Evolutionary conservation across 2,888 invertebrate species (phyloP).

Genomic region (Drosophila limbata): DNA sequence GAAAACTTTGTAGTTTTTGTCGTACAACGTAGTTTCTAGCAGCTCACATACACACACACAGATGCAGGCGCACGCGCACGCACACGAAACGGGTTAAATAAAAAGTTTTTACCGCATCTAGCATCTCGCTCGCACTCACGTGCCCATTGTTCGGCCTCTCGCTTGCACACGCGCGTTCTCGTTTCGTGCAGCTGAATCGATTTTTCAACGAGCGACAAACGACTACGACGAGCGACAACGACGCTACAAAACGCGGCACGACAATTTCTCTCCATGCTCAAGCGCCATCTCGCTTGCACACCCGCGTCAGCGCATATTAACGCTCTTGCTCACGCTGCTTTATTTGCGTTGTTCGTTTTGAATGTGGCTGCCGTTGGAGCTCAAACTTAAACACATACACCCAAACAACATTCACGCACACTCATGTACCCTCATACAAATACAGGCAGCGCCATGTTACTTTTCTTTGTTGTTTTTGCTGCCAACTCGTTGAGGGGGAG

Average conservation of each 20-base stretch:
- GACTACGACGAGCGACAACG: constrained; percentile 36
- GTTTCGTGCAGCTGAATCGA: constrained; percentile 73
- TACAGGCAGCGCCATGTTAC: constrained; percentile 74
- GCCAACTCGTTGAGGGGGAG: constrained; percentile 68
- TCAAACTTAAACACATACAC: constrained; percentile 40
- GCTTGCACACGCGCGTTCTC: constrained; percentile 62
- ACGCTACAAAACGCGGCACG: constrained; percentile 60
- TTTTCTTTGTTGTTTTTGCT: constrained; percentile 68
- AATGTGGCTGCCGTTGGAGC: constrained; percentile 36
- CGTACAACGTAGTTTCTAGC: constrained; percentile 66
- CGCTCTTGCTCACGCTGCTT: constrained; percentile 43
- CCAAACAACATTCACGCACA: constrained; percentile 11
- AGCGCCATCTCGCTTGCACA: constrained; percentile 52
- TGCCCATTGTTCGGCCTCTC: constrained; percentile 30
- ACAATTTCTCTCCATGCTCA: constrained; percentile 69
- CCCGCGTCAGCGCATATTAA: constrained; percentile 10
- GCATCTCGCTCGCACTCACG: constrained; percentile 50
- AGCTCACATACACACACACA: constrained; percentile 32
- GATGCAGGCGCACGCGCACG: constrained; percentile 67
- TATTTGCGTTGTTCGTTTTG: constrained; percentile 68
- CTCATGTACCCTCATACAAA: constrained; percentile 19
- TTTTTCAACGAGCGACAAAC: constrained; percentile 71
- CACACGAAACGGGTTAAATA: constrained; percentile 75
- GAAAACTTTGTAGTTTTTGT: constrained; percentile 69
- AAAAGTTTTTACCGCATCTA: constrained; percentile 58